A percentile compares a stretch with the other conserved stretches of the same genome.
Conservation (phyloP, 2,888 invertebrate species). For the Platycheirus albimanus region DNA sequence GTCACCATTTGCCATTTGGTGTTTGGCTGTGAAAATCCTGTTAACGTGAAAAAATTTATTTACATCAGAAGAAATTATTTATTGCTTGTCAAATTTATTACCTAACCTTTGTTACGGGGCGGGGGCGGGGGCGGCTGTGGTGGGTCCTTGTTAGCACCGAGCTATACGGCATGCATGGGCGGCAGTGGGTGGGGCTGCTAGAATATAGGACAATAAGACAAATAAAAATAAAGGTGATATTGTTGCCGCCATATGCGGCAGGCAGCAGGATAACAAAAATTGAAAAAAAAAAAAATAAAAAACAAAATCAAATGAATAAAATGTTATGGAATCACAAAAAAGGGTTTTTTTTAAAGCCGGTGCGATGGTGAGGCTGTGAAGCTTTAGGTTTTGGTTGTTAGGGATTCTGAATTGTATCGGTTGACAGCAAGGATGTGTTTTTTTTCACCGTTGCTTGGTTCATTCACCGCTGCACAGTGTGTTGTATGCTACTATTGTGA, state of each 20-base stretch:
- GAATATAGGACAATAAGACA: conserved; percentile 27
- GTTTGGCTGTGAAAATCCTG: conserved; percentile 69
- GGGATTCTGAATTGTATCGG: conserved; percentile 64
- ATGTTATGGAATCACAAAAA: conserved; percentile 25
- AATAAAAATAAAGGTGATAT: conserved; percentile 53
- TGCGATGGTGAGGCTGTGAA: conserved; percentile 1
- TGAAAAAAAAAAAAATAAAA: conserved; percentile 10
- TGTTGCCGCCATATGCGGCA: conserved; percentile 64
- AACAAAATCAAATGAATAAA: conserved; percentile 5
- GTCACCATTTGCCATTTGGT: conserved; percentile 67
- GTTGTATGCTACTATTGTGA: conserved; percentile 47
- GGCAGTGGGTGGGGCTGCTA: neutral
- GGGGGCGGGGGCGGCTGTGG: neutral
- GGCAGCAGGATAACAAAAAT: conserved; percentile 29
- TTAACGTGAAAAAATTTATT: conserved; percentile 73
- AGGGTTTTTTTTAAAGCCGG: conserved; percentile 24
- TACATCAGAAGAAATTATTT: conserved; percentile 73
- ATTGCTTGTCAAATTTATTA: conserved; percentile 74
- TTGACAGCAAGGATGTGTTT: conserved; percentile 60
- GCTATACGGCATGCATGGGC: neutral
- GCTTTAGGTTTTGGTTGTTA: conserved; percentile 52
- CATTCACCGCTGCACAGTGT: conserved; percentile 28
- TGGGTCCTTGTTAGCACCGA: conserved; percentile 25
- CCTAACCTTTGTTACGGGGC: conserved; percentile 66
- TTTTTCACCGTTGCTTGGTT: neutral